A percentile compares a stretch with the other conserved stretches of the same genome.
phyloP scores from a whole-genome alignment of 2,113 vertebrate genomes.

The Callipepla californica region DNA sequence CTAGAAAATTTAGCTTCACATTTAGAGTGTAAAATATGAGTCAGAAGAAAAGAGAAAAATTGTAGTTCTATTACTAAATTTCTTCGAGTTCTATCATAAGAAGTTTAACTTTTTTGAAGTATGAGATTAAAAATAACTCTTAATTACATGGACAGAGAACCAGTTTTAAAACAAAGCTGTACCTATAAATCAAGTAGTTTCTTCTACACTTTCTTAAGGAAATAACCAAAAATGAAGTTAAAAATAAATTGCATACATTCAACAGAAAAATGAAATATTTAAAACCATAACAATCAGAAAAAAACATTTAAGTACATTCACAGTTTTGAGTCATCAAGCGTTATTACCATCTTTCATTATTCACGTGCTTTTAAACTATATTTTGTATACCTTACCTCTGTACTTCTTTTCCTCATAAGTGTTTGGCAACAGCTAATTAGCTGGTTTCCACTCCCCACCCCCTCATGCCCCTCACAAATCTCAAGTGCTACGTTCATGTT shows the following conservation, averaged over 20 bases:
- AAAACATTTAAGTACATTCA: neutral
- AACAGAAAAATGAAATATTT: neutral
- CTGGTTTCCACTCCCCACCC: accelerated
- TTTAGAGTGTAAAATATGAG: neutral
- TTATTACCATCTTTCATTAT: neutral
- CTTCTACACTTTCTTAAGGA: neutral
- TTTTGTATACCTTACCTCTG: neutral
- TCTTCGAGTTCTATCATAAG: neutral
- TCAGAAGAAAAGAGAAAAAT: neutral
- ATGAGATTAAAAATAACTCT: neutral
- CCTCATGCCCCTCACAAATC: neutral
- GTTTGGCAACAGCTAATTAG: neutral
- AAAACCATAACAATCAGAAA: neutral
- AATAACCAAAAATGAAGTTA: neutral
- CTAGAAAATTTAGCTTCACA: neutral
- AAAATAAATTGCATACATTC: neutral
- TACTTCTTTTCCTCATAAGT: neutral
- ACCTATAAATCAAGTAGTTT: neutral
- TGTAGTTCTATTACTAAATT: neutral
- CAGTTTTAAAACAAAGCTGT: neutral
- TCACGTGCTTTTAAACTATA: neutral
- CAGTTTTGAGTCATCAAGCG: neutral
- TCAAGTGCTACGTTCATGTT: neutral
- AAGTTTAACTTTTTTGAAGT: neutral
- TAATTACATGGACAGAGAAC: neutral